Base-by-base conservation (phyloP, 2,797 vertebrate species). In the Neostethus bicornis region DNA sequence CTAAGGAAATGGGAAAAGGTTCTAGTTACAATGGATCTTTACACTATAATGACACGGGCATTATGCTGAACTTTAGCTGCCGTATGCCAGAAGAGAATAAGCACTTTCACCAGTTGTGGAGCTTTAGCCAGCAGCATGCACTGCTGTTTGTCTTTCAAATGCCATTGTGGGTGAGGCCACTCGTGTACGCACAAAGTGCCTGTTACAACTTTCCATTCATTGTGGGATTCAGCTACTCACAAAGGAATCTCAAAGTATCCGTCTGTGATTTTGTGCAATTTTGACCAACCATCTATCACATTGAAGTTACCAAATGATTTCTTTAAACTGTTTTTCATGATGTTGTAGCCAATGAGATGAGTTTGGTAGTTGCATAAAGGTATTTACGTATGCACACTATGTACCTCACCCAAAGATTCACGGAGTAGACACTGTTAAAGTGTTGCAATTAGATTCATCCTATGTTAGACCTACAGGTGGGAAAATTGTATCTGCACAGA, bases 111-210 rank as follows among this genome's bases (percentile, higher is more conserved):
- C 61, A 64, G 61, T 50, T n/a, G 73, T 39, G 45, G 66, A 56
- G 62, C 79, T 65, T 54, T 9, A 57, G 73, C 68, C 62, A 64
- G 53, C 65, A 69, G 70, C 84, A 79, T 35, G 71, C 80, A 79
- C 75, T 54, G 52, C 61, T 87, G 86, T 90, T 88, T 81, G 81
- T 85, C 78, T 88, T 86, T 68, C 75, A 84, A 79, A 84, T 69
- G 79, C 77, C 80, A 69, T 80, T 70, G 80, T 73, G 77, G 63
- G 72, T 78, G 84, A 89, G 84, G 80, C 81, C 76, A 62, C 77
- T 61, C 68, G 76, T 80, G 70, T 83, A 65, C 44, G 71, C 67
- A 74, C 73, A 81, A 75, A 85, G 78, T 79, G 81, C 80, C 71
- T 72, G 70, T 64, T 75, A 77, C 80, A 86, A 80, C 81, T 79